Evolutionary conservation across 2,113 vertebrate genomes (phyloP), one percentile per base, ranked within the genome.

Genomic region (Hemichromis elongatus): DNA sequence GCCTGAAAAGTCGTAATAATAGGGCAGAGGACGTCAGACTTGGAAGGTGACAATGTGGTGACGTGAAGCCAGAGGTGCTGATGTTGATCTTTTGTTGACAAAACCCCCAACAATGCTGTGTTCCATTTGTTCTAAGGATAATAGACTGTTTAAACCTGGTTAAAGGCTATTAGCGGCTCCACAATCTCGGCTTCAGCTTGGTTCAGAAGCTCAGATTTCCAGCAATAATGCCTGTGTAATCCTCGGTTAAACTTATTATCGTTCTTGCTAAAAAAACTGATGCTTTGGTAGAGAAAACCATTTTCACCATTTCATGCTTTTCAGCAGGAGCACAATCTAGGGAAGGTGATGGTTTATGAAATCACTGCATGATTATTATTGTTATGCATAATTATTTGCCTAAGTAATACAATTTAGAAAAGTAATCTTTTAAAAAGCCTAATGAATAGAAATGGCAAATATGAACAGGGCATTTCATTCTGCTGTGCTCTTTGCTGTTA

Each of bases 1-100:
- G 68, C 85, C 21, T 77, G 73, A 42, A 11, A 37, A 83, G 85
- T 87, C 68, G 89, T 84, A 86, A 85, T 89, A 86, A 86, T 79
- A 70, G 84, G 61, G 82, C 47, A 79, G 73, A 86, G 14, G 55
- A 56, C 88, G 85, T 88, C 81, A 78, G 28, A 70, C 45, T 52
- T 84, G 77, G 82, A 79, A 87, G 63, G 83, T 79, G 56, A 85
- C 53, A n/a, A 52, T 66, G 68, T 68, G 56, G 42, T 18, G 77
- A 70, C 79, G 42, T 66, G 57, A 82, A 59, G 73, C 54, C 59
- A 47, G 50, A 30, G 28, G 47, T 55, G 70, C 66, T 75, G 77
- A 81, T 47, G 70, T 19, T 50, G 26, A 30, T 75, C 35, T 14
- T 75, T 78, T 61, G 55, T 33, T 86, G 35, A 75, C 79, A 21